Evolutionary conservation across 1,140 invertebrate genomes (phyloP), one percentile per base, ranked within the genome.

Genomic region (Drosophila hydei): DNA sequence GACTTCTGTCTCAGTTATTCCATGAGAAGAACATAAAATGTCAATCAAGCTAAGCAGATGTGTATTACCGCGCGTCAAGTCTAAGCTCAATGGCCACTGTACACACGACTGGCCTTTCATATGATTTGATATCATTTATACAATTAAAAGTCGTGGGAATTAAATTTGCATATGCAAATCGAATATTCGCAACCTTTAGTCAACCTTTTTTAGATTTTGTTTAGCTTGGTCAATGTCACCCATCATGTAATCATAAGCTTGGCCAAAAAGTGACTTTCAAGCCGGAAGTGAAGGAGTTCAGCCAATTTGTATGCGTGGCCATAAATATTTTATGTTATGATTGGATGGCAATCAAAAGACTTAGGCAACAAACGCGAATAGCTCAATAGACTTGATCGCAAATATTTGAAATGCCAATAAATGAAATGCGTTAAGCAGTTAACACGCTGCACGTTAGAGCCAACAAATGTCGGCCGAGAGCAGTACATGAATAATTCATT

Each of bases 141-240:
- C 61, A 87, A 81, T 85, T 85, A 77, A 81, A 85, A 87, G 75
- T 88, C 83, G 77, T 87, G 81, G 83, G 81, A 87, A 88, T 75
- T 56, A 58, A 70, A 87, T 87, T 87, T 87, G 83, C 81, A 87
- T 87, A 83, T 56, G 51, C 38, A 73, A 75, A 75, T 81, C 67
- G 58, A 72, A 75, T 30, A 48, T 62, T 74, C 50, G 43, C 19
- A 16, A 71, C 70, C 70, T 70, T 72, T 61, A 51, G n/a, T 50
- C 47, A 25, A 38, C 3, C 4, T 65, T 56, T 54, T 16, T 63
- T 23, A 42, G 21, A 21, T 27, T 16, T 56, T 21, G n/a, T 25
- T 55, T 3, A 18, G 30, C 48, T 25, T 60, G 55, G 65, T 56
- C 81, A 87, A 74, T 87, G 80, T 74, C 80, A 85, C 74, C 64